Evolutionary conservation across 2,797 vertebrate species (phyloP).

Genomic region (Karalla daura): DNA sequence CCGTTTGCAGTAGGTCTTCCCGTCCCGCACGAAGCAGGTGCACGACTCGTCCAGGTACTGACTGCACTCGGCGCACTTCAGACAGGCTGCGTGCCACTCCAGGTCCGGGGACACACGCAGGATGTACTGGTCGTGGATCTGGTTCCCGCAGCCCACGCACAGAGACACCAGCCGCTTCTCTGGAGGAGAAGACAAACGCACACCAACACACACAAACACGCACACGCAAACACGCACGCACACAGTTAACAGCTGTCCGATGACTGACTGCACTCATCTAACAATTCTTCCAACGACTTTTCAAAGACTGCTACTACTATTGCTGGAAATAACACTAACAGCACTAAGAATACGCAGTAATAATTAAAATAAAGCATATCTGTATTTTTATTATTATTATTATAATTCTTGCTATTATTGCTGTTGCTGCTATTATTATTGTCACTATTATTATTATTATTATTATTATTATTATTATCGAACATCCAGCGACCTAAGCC

Average conservation of each 20-base stretch:
- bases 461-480: not conserved
- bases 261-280: not conserved
- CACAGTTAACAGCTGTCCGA: not conserved
- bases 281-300: no score
- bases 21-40: slow-evolving; percentile 97
- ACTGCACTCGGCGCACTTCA: slow-evolving; percentile 96
- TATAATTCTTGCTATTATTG: not conserved
- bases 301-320: no score
- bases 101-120: slow-evolving; percentile 95
- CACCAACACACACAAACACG: no score
- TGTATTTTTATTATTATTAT: no score
- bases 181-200: slow-evolving; percentile 71
- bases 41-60: slow-evolving; percentile 97
- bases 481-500: no score
- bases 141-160: slow-evolving; percentile 97
- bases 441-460: slow-evolving; percentile 4
- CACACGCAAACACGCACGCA: no score
- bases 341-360: not conserved
- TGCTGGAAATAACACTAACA: not conserved
- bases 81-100: slow-evolving; percentile 97
- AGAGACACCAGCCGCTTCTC: slow-evolving; percentile 96
- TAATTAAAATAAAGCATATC: no score
- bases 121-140: slow-evolving; percentile 98
- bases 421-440: slow-evolving; percentile 13
- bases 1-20: slow-evolving; percentile 97